Evolutionary conservation across 2,888 invertebrate genomes (phyloP).

Genomic region (Taphrorychus bicolor): DNA sequence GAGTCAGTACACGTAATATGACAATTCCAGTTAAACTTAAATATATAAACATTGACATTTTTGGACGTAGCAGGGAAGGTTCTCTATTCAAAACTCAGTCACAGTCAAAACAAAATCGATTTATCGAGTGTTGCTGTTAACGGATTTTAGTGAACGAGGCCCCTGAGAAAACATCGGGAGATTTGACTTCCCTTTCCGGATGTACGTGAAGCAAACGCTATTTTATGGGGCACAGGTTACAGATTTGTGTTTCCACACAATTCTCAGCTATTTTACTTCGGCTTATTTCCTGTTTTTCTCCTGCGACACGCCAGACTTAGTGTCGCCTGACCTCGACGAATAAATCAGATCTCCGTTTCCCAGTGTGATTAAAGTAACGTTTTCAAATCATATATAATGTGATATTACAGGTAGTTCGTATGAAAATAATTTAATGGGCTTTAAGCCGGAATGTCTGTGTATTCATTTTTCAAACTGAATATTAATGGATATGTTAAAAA

Average conservation of each 20-base stretch:
- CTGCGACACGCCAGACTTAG: not conserved
- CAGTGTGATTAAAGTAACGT: not conserved
- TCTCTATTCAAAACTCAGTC: slow-evolving; percentile 7
- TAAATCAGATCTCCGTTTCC: not conserved
- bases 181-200: slow-evolving; percentile 36
- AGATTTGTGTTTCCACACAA: slow-evolving; percentile 21
- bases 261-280: not conserved
- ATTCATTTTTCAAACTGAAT: slow-evolving; percentile 23
- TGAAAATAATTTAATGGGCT: slow-evolving; percentile 1
- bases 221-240: slow-evolving; percentile 1
- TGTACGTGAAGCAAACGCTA: slow-evolving; percentile 18
- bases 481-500: slow-evolving; percentile 35
- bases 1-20: no score
- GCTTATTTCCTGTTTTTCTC: no score
- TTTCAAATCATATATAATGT: not conserved
- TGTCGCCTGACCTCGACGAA: not conserved
- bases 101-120: slow-evolving; percentile 40
- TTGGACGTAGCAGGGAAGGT: not conserved
- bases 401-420: not conserved
- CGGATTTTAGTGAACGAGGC: slow-evolving; percentile 38
- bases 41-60: not conserved
- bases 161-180: slow-evolving; percentile 34
- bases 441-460: slow-evolving; percentile 12
- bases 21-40: no score
- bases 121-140: slow-evolving; percentile 37